Evolutionary conservation across 2,113 vertebrate genomes (phyloP).

Genomic region (Nicator chloris): DNA sequence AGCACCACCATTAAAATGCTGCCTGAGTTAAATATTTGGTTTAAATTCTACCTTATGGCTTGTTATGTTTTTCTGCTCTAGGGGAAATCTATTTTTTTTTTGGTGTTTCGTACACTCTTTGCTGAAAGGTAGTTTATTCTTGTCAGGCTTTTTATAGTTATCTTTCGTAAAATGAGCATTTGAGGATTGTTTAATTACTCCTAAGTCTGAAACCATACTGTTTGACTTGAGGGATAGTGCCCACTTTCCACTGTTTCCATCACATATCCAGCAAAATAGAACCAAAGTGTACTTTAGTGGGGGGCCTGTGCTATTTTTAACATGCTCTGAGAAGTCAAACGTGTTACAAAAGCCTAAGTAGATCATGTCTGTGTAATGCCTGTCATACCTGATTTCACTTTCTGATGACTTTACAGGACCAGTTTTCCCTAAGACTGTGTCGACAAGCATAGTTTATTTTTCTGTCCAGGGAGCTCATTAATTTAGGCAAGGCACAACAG

Average conservation of each 20-base stretch:
- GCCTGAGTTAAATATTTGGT: neutral
- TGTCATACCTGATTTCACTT: neutral
- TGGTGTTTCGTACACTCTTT: neutral
- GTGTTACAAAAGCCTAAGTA: neutral
- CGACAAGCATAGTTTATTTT: neutral
- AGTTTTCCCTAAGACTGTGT: neutral
- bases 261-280: neutral
- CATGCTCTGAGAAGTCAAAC: neutral
- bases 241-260: neutral
- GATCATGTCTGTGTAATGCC: neutral
- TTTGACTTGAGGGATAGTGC: neutral
- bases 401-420: neutral
- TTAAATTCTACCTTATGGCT: neutral
- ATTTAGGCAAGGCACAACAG: neutral
- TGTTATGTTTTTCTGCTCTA: neutral
- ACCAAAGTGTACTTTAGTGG: neutral
- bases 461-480: neutral
- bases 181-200: neutral
- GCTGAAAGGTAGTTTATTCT: neutral
- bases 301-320: neutral
- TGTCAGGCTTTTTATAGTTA: neutral
- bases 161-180: neutral
- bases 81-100: fast-evolving
- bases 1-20: neutral
- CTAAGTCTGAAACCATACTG: neutral